Conservation (phyloP, 2,888 invertebrate species). For the Thereva unica region DNA sequence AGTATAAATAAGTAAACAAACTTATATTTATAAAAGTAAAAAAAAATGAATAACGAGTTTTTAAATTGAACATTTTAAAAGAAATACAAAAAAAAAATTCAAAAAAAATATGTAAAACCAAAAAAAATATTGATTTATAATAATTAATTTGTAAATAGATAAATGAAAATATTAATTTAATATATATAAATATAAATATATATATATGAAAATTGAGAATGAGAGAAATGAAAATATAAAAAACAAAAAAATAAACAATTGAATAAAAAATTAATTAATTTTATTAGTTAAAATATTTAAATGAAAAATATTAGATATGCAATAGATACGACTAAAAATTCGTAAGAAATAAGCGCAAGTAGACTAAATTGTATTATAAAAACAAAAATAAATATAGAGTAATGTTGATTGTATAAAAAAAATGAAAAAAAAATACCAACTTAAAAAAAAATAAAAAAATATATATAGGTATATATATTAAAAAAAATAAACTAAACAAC, state of each 20-base stretch:
- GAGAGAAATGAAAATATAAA: too few relatives aligned
- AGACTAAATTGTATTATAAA: constrained; percentile 27
- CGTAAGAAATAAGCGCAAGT: constrained; percentile 2
- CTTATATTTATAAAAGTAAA: not conserved
- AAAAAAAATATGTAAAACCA: not conserved
- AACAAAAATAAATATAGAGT: constrained; percentile 10
- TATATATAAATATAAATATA: too few relatives aligned
- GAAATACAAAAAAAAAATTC: not conserved
- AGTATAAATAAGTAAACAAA: not conserved
- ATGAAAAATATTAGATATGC: constrained; percentile 25
- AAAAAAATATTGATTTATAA: constrained; percentile 23
- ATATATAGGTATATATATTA: too few relatives aligned
- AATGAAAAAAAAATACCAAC: constrained; percentile 23
- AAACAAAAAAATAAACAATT: too few relatives aligned
- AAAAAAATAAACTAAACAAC: too few relatives aligned
- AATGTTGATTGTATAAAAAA: constrained; percentile 28
- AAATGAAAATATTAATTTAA: not conserved
- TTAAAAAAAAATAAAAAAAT: constrained; percentile 13
- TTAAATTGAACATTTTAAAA: not conserved
- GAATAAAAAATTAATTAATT: not conserved
- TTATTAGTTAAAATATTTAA: constrained; percentile 21
- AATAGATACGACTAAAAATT: constrained; percentile 24
- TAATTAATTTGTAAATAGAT: constrained; percentile 25
- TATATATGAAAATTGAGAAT: too few relatives aligned
- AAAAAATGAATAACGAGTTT: not conserved